Evolutionary conservation across 2,797 vertebrate species (phyloP).

Genomic region (Lophotriccus pileatus): DNA sequence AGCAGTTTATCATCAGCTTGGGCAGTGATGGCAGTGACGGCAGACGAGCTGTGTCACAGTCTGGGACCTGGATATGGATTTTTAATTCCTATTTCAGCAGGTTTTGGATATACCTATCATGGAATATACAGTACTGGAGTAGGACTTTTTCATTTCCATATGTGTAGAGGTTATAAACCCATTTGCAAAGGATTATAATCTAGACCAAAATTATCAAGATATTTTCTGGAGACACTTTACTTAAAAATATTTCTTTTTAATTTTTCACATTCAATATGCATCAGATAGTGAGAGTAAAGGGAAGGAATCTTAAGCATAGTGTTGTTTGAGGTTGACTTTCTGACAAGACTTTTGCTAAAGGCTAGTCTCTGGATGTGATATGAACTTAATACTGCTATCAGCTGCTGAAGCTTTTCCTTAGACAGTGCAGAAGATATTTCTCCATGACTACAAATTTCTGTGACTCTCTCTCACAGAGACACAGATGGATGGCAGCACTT

Average conservation of each 20-base stretch:
- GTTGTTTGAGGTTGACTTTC: background rate
- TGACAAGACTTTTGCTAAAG: background rate
- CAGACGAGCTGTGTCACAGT: background rate
- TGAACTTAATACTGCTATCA: background rate
- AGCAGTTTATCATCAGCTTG: background rate
- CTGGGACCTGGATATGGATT: background rate
- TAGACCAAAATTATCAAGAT: background rate
- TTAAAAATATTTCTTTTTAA: background rate
- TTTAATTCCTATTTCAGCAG: background rate
- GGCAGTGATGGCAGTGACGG: background rate
- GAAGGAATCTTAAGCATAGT: background rate
- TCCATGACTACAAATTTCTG: background rate
- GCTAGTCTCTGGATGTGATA: background rate
- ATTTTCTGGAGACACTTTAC: background rate
- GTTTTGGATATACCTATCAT: background rate
- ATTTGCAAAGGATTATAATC: background rate
- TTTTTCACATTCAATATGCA: background rate
- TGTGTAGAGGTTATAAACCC: background rate
- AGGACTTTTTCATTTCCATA: background rate
- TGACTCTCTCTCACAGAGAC: background rate
- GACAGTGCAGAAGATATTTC: background rate
- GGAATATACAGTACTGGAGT: background rate
- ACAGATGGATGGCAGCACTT: background rate
- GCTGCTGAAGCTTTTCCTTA: background rate
- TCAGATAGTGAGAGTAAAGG: background rate